These are phyloP conservation scores for Peromyscus leucopus DNA, from an alignment of 2,113 vertebrate genomes.

Conservation along the genomic window DNA sequence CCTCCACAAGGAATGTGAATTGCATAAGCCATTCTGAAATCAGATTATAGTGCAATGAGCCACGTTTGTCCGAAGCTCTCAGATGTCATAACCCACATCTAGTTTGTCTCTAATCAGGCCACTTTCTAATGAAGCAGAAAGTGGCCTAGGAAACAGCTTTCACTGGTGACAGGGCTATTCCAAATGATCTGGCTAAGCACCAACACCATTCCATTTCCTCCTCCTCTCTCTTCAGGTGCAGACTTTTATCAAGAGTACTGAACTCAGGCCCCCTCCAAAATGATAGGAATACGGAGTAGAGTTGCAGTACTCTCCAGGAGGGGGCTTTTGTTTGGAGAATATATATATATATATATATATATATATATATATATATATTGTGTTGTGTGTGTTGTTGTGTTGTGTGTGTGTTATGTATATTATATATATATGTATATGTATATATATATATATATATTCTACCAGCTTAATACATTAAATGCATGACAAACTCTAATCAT, in stretches of 20 bases:
- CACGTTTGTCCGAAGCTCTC: background rate
- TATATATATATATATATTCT: background rate
- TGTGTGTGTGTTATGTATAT: too few species aligned
- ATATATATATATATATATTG: background rate
- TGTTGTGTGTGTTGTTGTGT: too few species aligned
- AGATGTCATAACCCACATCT: background rate
- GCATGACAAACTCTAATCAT: background rate
- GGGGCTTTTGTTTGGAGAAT: background rate
- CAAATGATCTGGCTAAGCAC: too few species aligned
- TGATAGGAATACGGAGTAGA: background rate
- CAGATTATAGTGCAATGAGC: slow-evolving; percentile 37
- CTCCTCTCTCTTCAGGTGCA: background rate
- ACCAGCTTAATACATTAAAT: slow-evolving; percentile 48
- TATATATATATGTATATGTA: too few species aligned
- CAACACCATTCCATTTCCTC: fast-evolving
- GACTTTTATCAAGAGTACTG: background rate
- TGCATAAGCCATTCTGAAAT: slow-evolving; percentile 16
- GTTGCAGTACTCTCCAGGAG: background rate
- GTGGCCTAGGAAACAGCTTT: background rate
- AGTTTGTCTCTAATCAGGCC: background rate
- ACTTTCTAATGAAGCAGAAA: background rate
- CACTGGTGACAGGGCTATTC: background rate
- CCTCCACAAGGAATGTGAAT: slow-evolving; percentile 54
- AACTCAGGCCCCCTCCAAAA: background rate
- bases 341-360: background rate